These are phyloP conservation scores for Trematocara marginatum DNA, from an alignment of 2,113 vertebrate species.

Conservation along the genomic window DNA sequence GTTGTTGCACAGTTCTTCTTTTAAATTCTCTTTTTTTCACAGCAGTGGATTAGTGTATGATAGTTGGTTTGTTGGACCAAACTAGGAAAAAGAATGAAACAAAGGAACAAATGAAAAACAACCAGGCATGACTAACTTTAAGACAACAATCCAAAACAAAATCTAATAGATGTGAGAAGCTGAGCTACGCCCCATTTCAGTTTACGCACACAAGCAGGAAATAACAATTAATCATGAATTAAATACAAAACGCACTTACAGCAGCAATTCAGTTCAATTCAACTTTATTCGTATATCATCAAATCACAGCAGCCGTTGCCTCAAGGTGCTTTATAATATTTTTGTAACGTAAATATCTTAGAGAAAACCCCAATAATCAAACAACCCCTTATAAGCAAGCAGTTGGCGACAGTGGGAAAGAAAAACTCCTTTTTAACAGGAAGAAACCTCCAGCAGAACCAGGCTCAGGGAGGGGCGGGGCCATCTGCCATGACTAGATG, in stretches of 20 bases:
- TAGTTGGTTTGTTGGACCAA: not conserved
- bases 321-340: fast-evolving
- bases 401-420: fast-evolving
- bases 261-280: not conserved
- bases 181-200: fast-evolving
- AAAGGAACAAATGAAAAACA: fast-evolving
- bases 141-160: not conserved
- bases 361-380: not conserved
- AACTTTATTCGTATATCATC: fast-evolving
- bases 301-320: not conserved
- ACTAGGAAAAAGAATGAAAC: not conserved
- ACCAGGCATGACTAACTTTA: not conserved
- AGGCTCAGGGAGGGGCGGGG: fast-evolving
- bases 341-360: not conserved
- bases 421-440: not conserved
- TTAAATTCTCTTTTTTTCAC: not conserved
- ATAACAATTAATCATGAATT: fast-evolving
- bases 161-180: not conserved
- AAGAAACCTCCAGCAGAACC: not conserved
- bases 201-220: not conserved
- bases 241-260: fast-evolving
- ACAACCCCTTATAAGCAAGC: fast-evolving
- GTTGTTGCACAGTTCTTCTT: not conserved
- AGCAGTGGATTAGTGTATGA: not conserved
- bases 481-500: not conserved